Evolutionary conservation across 2,888 invertebrate species (phyloP).

Genomic region (Heliconius erato): DNA sequence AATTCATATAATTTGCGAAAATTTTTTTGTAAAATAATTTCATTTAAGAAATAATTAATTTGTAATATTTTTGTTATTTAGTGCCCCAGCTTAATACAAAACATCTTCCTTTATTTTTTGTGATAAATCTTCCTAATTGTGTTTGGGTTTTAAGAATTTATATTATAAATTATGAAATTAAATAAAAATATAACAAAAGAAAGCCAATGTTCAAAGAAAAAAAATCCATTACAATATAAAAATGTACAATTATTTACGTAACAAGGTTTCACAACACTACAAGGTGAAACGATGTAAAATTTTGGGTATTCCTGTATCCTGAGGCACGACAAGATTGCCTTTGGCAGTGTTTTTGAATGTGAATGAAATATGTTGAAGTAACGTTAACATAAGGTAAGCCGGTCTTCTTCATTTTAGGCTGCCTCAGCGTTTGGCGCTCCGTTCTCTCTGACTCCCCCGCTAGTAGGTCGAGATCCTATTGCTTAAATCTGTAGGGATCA

Average conservation of each 20-base stretch:
- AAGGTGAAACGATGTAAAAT: neutral
- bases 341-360: neutral
- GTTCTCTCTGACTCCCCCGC: too few relatives aligned
- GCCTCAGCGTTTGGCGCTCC: neutral
- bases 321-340: conserved; percentile 22
- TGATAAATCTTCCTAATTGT: neutral
- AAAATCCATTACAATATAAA: neutral
- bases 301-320: neutral
- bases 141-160: neutral
- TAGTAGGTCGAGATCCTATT: too few relatives aligned
- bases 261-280: neutral
- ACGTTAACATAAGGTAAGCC: neutral
- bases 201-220: too few relatives aligned
- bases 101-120: neutral
- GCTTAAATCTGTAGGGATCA: too few relatives aligned
- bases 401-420: neutral
- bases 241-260: neutral
- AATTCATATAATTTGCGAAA: neutral
- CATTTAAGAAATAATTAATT: neutral
- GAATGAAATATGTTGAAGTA: conserved; percentile 2
- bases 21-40: neutral
- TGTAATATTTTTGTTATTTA: neutral
- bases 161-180: neutral
- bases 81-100: neutral
- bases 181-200: neutral